These are phyloP conservation scores for Epistrophella euchroma DNA, from an alignment of 2,888 invertebrate genomes.

Conservation along the genomic window DNA sequence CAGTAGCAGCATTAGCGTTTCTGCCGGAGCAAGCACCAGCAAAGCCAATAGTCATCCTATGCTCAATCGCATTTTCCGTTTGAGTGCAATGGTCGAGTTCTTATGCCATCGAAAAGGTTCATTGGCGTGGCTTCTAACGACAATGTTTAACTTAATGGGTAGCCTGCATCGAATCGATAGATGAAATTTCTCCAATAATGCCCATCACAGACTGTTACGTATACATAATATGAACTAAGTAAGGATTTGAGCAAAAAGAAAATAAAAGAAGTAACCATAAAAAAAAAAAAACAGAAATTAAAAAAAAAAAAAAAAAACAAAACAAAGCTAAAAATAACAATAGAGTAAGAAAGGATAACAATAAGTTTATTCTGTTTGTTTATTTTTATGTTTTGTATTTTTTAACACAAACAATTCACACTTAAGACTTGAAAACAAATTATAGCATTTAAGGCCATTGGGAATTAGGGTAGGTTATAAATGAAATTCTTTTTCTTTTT, in stretches of 20 bases:
- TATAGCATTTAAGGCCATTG: constrained; percentile 67
- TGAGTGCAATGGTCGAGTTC: constrained; percentile 70
- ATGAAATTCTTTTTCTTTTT: constrained; percentile 1
- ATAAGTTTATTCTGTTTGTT: constrained; percentile 25
- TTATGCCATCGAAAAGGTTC: constrained; percentile 67
- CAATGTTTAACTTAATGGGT: constrained; percentile 69
- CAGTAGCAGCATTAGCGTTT: constrained; percentile 71
- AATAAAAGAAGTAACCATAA: constrained; percentile 11
- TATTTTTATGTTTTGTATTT: constrained; percentile 23
- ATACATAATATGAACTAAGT: constrained; percentile 44
- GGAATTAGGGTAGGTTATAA: constrained; percentile 62
- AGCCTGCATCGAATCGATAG: constrained; percentile 67
- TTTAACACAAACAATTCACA: constrained; percentile 38
- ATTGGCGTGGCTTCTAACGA: constrained; percentile 70
- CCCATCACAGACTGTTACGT: constrained; percentile 57
- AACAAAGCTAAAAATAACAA: constrained; percentile 51
- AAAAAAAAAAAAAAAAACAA: constrained; percentile 14
- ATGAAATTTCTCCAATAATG: constrained; percentile 66
- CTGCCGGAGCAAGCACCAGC: constrained; percentile 65
- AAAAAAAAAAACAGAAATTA: constrained; percentile 17
- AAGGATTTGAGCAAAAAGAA: constrained; percentile 56
- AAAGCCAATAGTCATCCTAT: constrained; percentile 70
- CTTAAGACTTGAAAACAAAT: constrained; percentile 74
- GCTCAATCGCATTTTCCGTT: constrained; percentile 73
- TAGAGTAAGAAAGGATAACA: constrained; percentile 54